phyloP scores from a whole-genome alignment of 2,888 invertebrate species.

The Synanthedon tipuliformis region DNA sequence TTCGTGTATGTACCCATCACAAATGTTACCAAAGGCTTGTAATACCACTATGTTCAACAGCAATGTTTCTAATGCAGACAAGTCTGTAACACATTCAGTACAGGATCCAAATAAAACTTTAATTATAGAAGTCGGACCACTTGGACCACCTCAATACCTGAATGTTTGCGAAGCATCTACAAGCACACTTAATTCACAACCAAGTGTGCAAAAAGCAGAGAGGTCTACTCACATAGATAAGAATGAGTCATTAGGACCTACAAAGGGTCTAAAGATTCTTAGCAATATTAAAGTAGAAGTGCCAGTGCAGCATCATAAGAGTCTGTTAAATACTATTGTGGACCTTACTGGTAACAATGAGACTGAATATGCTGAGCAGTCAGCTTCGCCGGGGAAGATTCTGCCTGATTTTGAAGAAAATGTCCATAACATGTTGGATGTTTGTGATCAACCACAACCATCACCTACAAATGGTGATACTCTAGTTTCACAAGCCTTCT shows the following conservation, averaged over 20 bases:
- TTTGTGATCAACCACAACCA: slow-evolving; percentile 28
- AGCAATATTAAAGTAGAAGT: slow-evolving; percentile 68
- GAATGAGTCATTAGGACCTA: slow-evolving; percentile 32
- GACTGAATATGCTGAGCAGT: slow-evolving; percentile 23
- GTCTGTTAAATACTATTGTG: slow-evolving; percentile 56
- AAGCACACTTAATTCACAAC: slow-evolving; percentile 11
- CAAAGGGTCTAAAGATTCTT: slow-evolving; percentile 59
- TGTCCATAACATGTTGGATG: slow-evolving; percentile 31
- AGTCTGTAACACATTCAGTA: slow-evolving; percentile 20
- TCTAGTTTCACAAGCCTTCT: slow-evolving; percentile 43
- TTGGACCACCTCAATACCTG: slow-evolving; percentile 19
- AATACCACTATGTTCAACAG: slow-evolving; percentile 33
- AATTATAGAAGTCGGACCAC: slow-evolving; percentile 55
- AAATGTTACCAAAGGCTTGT: slow-evolving; percentile 36
- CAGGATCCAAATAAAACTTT: slow-evolving; percentile 47
- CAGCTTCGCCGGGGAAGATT: slow-evolving; percentile 46
- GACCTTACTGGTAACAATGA: slow-evolving; percentile 54
- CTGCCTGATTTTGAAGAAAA: slow-evolving; percentile 54
- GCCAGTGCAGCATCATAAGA: slow-evolving; percentile 58
- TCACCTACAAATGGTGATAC: slow-evolving; percentile 28
- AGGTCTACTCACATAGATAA: slow-evolving; percentile 17
- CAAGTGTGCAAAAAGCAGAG: slow-evolving; percentile 12
- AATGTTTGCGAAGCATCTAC: slow-evolving; percentile 7
- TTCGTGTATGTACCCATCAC: slow-evolving; percentile 57
- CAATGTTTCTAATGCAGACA: slow-evolving; percentile 21